Percentiles rank a stretch among this genome's conserved stretches.
Conservation (phyloP, 1,140 invertebrate species). For the Triops longicaudatus region DNA sequence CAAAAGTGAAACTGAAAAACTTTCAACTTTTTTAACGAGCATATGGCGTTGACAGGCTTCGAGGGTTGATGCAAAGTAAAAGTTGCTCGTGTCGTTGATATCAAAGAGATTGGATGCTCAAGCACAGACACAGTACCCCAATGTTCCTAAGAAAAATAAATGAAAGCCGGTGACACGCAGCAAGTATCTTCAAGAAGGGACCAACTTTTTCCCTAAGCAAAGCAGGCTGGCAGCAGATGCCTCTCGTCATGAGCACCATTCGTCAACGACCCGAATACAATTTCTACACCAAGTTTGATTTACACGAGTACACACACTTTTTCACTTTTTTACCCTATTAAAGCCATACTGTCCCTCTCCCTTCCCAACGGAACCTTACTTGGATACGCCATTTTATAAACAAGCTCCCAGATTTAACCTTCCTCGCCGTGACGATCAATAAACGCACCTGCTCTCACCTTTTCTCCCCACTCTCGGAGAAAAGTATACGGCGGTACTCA, state of each 20-base stretch:
- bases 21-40: neutral
- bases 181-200: neutral
- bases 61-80: neutral
- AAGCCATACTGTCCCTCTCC: neutral
- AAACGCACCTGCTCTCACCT: neutral
- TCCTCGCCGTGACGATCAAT: neutral
- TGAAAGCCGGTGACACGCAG: neutral
- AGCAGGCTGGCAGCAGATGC: neutral
- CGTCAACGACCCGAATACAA: constrained; percentile 1
- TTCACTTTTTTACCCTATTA: neutral
- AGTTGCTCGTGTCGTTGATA: neutral
- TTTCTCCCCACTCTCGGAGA: neutral
- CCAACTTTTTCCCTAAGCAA: neutral
- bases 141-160: neutral
- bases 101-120: constrained; percentile 3
- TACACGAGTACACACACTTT: neutral
- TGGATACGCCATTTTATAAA: neutral
- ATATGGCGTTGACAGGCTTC: neutral
- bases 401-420: neutral
- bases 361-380: neutral
- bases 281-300: neutral
- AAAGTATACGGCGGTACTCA: neutral
- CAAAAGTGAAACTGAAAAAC: neutral
- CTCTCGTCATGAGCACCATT: neutral
- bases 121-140: neutral